Base-by-base conservation (phyloP, 2,113 vertebrate species). In the Eulemur rufifrons region DNA sequence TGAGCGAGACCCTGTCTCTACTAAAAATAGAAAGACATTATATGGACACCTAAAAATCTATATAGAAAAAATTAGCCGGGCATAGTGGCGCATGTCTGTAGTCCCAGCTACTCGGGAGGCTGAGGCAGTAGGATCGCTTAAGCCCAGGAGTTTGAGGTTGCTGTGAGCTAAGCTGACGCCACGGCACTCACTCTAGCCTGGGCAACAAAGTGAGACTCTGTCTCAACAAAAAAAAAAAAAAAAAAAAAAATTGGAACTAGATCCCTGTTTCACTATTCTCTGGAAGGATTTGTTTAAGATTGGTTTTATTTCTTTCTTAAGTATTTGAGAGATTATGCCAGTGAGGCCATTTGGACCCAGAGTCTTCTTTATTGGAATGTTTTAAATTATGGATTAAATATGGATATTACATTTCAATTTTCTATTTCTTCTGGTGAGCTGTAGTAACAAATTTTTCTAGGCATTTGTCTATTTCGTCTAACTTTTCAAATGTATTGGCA, bases 221-320 rank as follows among this genome's bases (percentile, higher is more conserved):
- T n/a, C n/a, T n/a, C n/a, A n/a, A n/a, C n/a, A n/a, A n/a, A 29
- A 63, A 63, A 86, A 61, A 61, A 56, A 86, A 69, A 29, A 63
- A 63, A 63, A 61, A 56, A 86, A 69, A 14, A 86, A 66, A 59
- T 61, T n/a, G 37, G 5, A 21, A n/a, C 34, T 37, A 18, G 12
- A 50, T 73, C 20, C 23, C 68, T 87, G 61, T 68, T 32, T 77
- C 32, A 56, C 42, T 86, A 3, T 64, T 95, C 52, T 32, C 52
- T 71, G 27, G 45, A 59, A 77, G 61, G 84, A 86, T 89, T 78
- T 59, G 42, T 86, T 86, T 74, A 74, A 97, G 34, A 87, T 66
- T 34, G 39, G 63, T 69, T 12, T 73, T 77, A 54, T 56, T 95
- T 95, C 45, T 87, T 84, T 9, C 34, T 91, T 80, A 73, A 71